Evolutionary conservation across 2,113 vertebrate species (phyloP).

Genomic region (Acrocephalus arundinaceus): DNA sequence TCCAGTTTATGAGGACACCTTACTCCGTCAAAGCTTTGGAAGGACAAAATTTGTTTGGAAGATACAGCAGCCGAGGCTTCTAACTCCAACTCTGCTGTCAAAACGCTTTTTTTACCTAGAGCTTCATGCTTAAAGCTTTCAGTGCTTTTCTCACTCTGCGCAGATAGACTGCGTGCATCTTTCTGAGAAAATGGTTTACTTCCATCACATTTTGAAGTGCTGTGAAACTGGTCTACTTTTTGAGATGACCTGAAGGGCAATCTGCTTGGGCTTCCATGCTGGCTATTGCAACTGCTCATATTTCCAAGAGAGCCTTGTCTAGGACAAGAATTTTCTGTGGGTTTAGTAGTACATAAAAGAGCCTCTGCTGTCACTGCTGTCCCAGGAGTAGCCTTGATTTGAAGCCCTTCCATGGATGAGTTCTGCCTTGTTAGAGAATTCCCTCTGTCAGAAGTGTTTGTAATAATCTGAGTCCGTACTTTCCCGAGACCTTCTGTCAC

Average conservation of each 20-base stretch:
- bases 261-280: constrained; percentile 76
- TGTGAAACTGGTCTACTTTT: constrained; percentile 62
- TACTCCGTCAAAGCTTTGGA: constrained; percentile 45
- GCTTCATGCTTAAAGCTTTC: constrained; percentile 48
- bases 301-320: constrained; percentile 75
- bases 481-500: constrained; percentile 76
- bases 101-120: constrained; percentile 49
- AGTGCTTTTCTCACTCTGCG: constrained; percentile 47
- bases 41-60: constrained; percentile 40
- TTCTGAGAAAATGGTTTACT: constrained; percentile 63
- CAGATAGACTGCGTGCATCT: constrained; percentile 40
- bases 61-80: constrained; percentile 39
- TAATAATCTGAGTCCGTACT: constrained; percentile 90
- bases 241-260: constrained; percentile 66
- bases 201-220: constrained; percentile 39
- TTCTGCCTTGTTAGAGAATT: constrained; percentile 85
- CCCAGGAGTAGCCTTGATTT: constrained; percentile 49
- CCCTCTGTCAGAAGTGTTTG: constrained; percentile 88
- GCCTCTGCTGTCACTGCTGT: constrained; percentile 53
- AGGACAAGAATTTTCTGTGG: constrained; percentile 38
- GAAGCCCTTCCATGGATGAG: constrained; percentile 77
- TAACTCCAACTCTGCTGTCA: constrained; percentile 67
- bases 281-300: constrained; percentile 65
- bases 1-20: constrained; percentile 57
- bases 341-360: constrained; percentile 1